These are phyloP conservation scores for Saiga tatarica DNA, from an alignment of 2,113 vertebrate species.

Conservation along the genomic window DNA sequence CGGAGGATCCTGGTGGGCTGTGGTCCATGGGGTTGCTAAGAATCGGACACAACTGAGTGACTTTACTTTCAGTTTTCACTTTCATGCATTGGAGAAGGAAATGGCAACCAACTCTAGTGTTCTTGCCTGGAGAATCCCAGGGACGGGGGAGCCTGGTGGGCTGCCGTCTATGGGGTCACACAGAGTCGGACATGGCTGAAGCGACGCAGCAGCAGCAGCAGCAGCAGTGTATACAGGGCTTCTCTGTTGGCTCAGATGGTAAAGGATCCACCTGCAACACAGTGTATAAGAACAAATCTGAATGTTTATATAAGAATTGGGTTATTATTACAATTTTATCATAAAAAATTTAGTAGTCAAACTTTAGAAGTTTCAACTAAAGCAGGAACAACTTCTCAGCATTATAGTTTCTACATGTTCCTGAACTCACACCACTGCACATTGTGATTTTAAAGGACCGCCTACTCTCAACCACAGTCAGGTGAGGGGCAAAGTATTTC, in stretches of 20 bases:
- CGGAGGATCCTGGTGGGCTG: too few species aligned
- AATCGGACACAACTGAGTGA: too few species aligned
- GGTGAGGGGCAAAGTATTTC: not conserved
- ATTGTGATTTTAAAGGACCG: not conserved
- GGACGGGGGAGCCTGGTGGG: too few species aligned
- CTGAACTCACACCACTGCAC: not conserved
- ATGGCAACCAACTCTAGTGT: too few species aligned
- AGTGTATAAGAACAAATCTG: not conserved
- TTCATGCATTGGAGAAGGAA: too few species aligned
- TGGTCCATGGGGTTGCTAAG: rapidly evolving
- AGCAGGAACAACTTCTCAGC: not conserved
- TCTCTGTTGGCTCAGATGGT: not conserved
- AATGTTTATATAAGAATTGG: constrained; percentile 3
- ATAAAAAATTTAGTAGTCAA: not conserved
- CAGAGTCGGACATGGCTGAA: too few species aligned
- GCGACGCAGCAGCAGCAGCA: too few species aligned
- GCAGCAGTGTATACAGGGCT: not conserved
- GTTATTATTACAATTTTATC: not conserved
- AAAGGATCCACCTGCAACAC: not conserved
- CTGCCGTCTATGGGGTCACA: too few species aligned
- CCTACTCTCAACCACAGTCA: not conserved
- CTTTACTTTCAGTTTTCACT: too few species aligned
- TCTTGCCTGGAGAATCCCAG: too few species aligned
- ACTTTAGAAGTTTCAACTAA: not conserved
- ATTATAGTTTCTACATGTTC: not conserved